Evolutionary conservation across 2,797 vertebrate genomes (phyloP).

Genomic region (Acipenser oxyrinchus): DNA sequence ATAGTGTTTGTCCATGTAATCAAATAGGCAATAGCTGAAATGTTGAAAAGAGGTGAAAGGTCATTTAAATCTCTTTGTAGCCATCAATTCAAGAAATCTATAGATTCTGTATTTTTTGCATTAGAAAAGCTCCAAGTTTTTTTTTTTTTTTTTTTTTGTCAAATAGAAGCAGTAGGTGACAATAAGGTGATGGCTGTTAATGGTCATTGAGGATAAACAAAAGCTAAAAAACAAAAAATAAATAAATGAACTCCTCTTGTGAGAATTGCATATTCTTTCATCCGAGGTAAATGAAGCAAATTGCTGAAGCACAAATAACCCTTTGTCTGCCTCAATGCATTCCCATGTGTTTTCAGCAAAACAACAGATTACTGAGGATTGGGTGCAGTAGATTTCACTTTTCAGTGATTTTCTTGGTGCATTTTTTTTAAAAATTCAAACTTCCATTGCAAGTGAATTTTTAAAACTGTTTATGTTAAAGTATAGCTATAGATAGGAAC

Average conservation of each 20-base stretch:
- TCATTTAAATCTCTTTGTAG: slow-evolving; percentile 87
- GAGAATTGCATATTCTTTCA: slow-evolving; percentile 78
- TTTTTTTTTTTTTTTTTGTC: slow-evolving; percentile 63
- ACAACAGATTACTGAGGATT: too few species aligned
- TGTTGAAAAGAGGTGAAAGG: slow-evolving; percentile 83
- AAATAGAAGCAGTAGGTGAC: slow-evolving; percentile 82
- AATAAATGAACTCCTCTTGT: slow-evolving; percentile 72
- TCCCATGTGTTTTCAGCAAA: slow-evolving; percentile 16
- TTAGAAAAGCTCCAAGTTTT: slow-evolving; percentile 87
- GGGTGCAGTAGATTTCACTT: too few species aligned
- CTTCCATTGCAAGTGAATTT: too few species aligned
- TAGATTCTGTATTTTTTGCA: slow-evolving; percentile 73
- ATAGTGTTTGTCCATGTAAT: slow-evolving; percentile 77
- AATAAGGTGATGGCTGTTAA: slow-evolving; percentile 73
- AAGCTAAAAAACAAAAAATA: slow-evolving; percentile 38
- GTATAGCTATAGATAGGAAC: too few species aligned
- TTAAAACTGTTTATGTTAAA: too few species aligned
- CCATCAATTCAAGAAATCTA: slow-evolving; percentile 81
- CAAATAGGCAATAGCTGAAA: slow-evolving; percentile 73
- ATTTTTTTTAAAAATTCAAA: too few species aligned
- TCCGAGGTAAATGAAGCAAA: slow-evolving; percentile 58
- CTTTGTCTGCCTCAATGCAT: slow-evolving; percentile 33
- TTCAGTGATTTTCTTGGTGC: too few species aligned
- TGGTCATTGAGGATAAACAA: slow-evolving; percentile 84
- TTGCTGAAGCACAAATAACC: slow-evolving; percentile 54